Evolutionary conservation across 2,113 vertebrate genomes (phyloP).

Genomic region (Xyrauchen texanus): DNA sequence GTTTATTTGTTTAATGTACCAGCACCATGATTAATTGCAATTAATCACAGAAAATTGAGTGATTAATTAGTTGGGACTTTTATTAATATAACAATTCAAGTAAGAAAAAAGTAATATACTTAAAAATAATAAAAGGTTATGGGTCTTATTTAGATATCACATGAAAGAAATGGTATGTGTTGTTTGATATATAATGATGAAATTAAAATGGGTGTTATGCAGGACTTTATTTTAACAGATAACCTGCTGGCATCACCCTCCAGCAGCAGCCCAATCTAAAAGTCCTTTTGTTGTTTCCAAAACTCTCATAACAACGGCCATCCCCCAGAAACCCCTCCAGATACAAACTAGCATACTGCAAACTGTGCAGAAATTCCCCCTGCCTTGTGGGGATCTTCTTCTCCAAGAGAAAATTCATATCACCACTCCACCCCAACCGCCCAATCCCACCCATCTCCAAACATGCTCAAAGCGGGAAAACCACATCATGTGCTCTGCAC

Average conservation of each 20-base stretch:
- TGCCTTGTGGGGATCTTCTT: conserved; percentile 62
- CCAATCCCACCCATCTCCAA: conserved; percentile 50
- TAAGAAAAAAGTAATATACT: too few species aligned
- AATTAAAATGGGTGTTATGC: conserved; percentile 29
- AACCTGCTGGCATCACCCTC: conserved; percentile 69
- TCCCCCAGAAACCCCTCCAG: conserved; percentile 67
- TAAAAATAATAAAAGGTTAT: too few species aligned
- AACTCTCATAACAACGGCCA: conserved; percentile 59
- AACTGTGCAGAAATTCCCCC: conserved; percentile 67
- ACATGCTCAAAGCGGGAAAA: conserved; percentile 45
- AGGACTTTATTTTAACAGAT: conserved; percentile 74
- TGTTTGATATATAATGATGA: too few species aligned
- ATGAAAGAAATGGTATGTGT: too few species aligned
- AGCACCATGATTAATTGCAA: too few species aligned
- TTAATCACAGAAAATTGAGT: too few species aligned
- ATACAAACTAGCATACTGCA: conserved; percentile 67
- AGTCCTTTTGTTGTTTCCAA: conserved; percentile 59
- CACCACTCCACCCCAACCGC: background rate
- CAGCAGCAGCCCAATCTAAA: conserved; percentile 59
- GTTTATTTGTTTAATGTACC: too few species aligned
- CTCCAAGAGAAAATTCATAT: conserved; percentile 40
- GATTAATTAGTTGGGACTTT: too few species aligned
- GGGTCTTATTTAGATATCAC: too few species aligned
- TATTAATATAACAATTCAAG: too few species aligned
- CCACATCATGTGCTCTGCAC: conserved; percentile 48